Percentiles rank a stretch among this genome's conserved stretches.
These are phyloP conservation scores for Alectura lathami DNA, from an alignment of 2,113 vertebrate genomes.

Conservation along the genomic window DNA sequence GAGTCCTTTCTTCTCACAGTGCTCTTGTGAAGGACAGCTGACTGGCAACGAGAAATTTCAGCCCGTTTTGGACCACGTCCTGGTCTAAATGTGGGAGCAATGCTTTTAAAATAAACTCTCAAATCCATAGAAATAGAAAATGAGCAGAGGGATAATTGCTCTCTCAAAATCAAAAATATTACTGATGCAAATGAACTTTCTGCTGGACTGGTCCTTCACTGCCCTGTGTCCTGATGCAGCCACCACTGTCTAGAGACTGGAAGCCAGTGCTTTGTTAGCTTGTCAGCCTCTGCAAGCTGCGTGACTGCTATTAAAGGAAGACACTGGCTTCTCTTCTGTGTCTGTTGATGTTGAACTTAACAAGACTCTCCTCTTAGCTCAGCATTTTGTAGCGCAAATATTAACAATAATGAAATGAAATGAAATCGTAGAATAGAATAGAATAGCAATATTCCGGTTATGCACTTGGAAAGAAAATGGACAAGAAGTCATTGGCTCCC, in stretches of 20 bases:
- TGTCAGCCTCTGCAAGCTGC: background rate
- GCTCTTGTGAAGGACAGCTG: background rate
- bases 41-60: background rate
- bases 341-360: background rate
- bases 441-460: background rate
- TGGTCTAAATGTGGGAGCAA: background rate
- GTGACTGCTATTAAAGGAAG: background rate
- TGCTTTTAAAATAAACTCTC: background rate
- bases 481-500: background rate
- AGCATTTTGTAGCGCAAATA: background rate
- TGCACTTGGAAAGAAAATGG: background rate
- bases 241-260: background rate
- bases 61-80: background rate
- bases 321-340: background rate
- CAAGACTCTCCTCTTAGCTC: fast-evolving
- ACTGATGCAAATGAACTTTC: background rate
- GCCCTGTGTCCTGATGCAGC: background rate
- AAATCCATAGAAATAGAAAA: background rate
- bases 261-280: background rate
- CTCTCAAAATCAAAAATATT: background rate
- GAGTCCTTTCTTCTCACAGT: background rate
- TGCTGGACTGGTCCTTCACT: background rate
- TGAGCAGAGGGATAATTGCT: background rate
- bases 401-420: background rate
- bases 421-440: background rate